Evolutionary conservation across 2,797 vertebrate species (phyloP).

Genomic region (Cyprinodon diabolis): DNA sequence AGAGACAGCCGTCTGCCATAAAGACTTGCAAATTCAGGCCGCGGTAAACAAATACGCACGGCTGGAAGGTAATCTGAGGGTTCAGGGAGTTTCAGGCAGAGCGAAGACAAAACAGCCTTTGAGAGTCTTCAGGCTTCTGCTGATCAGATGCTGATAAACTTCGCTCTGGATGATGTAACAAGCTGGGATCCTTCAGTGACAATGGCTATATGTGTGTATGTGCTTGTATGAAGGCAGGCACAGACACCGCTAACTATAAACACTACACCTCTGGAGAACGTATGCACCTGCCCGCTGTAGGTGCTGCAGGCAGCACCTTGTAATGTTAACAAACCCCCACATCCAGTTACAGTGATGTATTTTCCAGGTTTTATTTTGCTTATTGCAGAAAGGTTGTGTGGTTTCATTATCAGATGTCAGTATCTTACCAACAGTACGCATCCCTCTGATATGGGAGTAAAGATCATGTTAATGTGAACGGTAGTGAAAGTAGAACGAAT

Average conservation of each 20-base stretch:
- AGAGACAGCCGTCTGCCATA: slow-evolving; percentile 61
- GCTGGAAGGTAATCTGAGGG: slow-evolving; percentile 75
- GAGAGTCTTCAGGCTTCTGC: slow-evolving; percentile 76
- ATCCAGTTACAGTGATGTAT: neutral
- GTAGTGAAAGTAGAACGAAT: neutral
- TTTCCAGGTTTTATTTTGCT: neutral
- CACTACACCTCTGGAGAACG: slow-evolving; percentile 19
- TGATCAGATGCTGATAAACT: slow-evolving; percentile 81
- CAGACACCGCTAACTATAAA: slow-evolving; percentile 10
- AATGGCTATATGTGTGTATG: slow-evolving; percentile 52
- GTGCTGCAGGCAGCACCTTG: neutral
- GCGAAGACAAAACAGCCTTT: slow-evolving; percentile 86
- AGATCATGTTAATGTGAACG: too few species aligned
- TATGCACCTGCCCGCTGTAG: neutral
- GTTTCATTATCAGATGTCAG: neutral
- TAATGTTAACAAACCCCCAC: neutral
- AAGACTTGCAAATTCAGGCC: slow-evolving; percentile 75
- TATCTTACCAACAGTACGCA: neutral
- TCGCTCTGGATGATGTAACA: slow-evolving; percentile 76
- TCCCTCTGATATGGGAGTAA: neutral
- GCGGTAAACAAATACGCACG: slow-evolving; percentile 81
- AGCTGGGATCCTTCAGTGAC: slow-evolving; percentile 63
- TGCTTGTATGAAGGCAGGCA: slow-evolving; percentile 32
- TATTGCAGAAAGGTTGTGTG: neutral
- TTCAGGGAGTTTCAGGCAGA: slow-evolving; percentile 78